Conservation (phyloP, 1,140 invertebrate species). For the Drosophila punjabiensis region DNA sequence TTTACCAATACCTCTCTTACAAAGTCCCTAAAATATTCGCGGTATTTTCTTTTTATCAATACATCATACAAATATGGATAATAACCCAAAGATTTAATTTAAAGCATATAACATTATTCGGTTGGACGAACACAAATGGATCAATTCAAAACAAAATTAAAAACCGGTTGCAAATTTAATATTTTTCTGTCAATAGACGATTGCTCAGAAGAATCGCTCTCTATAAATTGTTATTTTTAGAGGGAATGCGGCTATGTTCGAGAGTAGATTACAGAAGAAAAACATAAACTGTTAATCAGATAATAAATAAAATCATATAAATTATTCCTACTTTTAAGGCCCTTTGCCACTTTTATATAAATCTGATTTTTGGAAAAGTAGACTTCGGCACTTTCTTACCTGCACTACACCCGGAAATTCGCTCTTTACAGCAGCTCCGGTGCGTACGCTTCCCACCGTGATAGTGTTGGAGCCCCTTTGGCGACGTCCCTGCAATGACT, state of each 20-base stretch:
- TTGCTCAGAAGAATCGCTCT: no score
- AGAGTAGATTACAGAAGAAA: no score
- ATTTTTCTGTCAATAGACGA: no score
- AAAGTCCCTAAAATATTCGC: neutral
- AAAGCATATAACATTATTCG: neutral
- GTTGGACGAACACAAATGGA: no score
- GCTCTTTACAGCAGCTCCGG: conserved; percentile 82
- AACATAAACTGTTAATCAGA: no score
- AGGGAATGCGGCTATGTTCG: no score
- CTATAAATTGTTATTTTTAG: no score
- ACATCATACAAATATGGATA: neutral
- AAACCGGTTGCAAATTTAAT: no score
- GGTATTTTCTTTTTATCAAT: neutral
- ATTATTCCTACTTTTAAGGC: neutral
- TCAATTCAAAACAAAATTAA: no score
- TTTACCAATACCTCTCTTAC: neutral
- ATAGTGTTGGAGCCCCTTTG: conserved; percentile 88
- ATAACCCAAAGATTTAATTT: no score
- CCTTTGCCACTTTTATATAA: neutral
- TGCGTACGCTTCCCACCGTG: conserved; percentile 86
- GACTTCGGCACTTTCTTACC: conserved; percentile 18
- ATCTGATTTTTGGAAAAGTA: neutral
- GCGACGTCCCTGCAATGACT: conserved; percentile 86
- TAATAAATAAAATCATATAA: no score
- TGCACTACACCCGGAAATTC: conserved; percentile 70